Evolutionary conservation across 2,888 invertebrate genomes (phyloP).

Genomic region (Morpho deidamia): DNA sequence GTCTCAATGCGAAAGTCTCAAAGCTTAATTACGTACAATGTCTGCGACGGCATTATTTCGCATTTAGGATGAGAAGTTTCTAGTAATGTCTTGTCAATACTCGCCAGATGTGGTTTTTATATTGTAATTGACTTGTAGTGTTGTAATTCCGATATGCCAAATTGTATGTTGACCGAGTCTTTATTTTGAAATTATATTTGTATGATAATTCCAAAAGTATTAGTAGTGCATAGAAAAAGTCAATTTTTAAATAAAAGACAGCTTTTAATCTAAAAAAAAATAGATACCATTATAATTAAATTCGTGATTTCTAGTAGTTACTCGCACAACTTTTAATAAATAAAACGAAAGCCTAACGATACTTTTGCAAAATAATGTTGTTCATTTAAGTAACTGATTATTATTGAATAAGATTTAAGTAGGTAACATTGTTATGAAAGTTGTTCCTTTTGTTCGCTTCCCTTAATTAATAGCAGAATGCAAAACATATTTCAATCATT

Average conservation of each 20-base stretch:
- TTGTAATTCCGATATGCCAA: conserved; percentile 22
- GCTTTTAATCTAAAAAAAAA: conserved; percentile 1
- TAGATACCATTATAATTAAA: neutral
- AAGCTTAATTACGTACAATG: conserved; percentile 9
- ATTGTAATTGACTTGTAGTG: conserved; percentile 12
- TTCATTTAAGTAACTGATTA: too few relatives aligned
- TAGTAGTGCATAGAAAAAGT: conserved; percentile 10
- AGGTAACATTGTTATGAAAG: too few relatives aligned
- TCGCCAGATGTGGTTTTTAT: conserved; percentile 1
- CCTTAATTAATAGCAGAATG: too few relatives aligned
- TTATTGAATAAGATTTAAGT: too few relatives aligned
- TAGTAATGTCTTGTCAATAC: neutral
- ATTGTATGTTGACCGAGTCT: conserved; percentile 15
- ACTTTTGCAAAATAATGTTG: too few relatives aligned
- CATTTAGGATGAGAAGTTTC: conserved; percentile 14
- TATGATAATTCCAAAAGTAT: conserved; percentile 15
- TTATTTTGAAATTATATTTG: conserved; percentile 7
- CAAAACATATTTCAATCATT: too few relatives aligned
- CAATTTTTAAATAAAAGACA: conserved; percentile 1
- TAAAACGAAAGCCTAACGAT: too few relatives aligned
- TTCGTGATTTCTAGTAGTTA: neutral
- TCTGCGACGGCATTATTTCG: conserved; percentile 4
- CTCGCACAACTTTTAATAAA: neutral
- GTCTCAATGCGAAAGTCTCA: conserved; percentile 5
- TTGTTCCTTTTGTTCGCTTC: too few relatives aligned